Evolutionary conservation across 2,113 vertebrate species (phyloP), one percentile per base, ranked within the genome.

Genomic region (Pseudopodoces humilis): DNA sequence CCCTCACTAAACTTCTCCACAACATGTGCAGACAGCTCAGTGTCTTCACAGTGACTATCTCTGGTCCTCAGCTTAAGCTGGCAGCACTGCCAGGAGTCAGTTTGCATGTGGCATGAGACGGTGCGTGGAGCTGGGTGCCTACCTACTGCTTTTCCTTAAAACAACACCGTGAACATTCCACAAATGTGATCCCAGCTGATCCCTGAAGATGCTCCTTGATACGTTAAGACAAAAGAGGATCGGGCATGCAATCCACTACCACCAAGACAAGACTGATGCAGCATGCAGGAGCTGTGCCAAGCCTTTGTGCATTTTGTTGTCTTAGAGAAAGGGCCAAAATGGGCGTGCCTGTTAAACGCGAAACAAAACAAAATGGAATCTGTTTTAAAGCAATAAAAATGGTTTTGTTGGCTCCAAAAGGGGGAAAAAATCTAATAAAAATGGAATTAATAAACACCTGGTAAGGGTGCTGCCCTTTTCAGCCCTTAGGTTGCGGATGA

Each of bases 291-390:
- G 63, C 55, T 22, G 27, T 1, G 41, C 92, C 86, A 95, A 91
- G 62, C 53, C 81, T 94, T 70, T 90, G 70, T 59, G 43, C 82
- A 19, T 83, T 90, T 63, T 88, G 39, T 77, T 74, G 33, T 83
- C 35, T 80, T 41, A 74, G 43, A 91, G 21, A 77, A 88, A 95
- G 69, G 68, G 41, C 44, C 60, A 60, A 78, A 83, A 71, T 84
- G 72, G 86, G 83, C 11, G 33, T 96, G 83, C 77, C 71, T 60
- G 39, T 37, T 67, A 88, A 88, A 59, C 11, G 19, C 25, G 44
- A 75, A 95, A 83, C 71, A 92, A 85, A 90, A 71, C 35, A 83
- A 90, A 95, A 88, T 43, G 63, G 67, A 46, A 47, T 46, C 63
- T 88, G 28, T 90, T 83, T 80, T 68, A 55, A 88, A 87, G 71